These are phyloP conservation scores for Phenganax marumi DNA, from an alignment of 92 coral and sea anemone genomes.

Conservation along the genomic window DNA sequence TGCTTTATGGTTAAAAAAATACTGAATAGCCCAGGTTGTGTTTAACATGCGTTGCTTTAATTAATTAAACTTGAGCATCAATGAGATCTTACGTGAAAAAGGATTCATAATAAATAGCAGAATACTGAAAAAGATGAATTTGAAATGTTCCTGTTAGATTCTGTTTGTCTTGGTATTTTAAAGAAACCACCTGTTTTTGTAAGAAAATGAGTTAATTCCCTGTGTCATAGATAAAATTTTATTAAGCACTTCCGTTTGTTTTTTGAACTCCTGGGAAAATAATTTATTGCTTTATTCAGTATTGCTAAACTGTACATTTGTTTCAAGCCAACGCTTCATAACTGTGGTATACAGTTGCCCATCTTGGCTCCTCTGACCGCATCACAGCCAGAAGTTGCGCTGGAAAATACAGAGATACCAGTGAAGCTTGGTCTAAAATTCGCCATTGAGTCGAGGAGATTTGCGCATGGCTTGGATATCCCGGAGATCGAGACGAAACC, in stretches of 20 bases:
- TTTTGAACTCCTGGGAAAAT: too few species aligned
- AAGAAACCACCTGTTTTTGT: too few species aligned
- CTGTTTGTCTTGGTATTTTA: too few species aligned
- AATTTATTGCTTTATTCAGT: neutral
- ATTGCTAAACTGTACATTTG: neutral
- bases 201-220: too few species aligned
- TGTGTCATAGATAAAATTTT: too few species aligned
- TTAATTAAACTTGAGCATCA: neutral
- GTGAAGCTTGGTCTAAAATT: conserved; percentile 90
- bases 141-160: neutral
- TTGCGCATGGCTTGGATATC: conserved; percentile 93
- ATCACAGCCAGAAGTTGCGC: conserved; percentile 66
- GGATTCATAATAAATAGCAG: neutral
- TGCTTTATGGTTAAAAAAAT: too few species aligned
- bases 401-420: conserved; percentile 91
- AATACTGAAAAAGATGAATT: neutral
- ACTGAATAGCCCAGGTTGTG: neutral
- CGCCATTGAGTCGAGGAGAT: conserved; percentile 93
- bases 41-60: neutral
- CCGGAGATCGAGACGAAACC: conserved; percentile 74
- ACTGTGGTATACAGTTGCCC: conserved; percentile 36
- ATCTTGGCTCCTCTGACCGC: conserved; percentile 41
- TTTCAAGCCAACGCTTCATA: conserved; percentile 16
- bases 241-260: too few species aligned
- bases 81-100: neutral